Evolutionary conservation across 92 coral and sea anemone genomes (phyloP).

Genomic region (Bergia puertoricense): DNA sequence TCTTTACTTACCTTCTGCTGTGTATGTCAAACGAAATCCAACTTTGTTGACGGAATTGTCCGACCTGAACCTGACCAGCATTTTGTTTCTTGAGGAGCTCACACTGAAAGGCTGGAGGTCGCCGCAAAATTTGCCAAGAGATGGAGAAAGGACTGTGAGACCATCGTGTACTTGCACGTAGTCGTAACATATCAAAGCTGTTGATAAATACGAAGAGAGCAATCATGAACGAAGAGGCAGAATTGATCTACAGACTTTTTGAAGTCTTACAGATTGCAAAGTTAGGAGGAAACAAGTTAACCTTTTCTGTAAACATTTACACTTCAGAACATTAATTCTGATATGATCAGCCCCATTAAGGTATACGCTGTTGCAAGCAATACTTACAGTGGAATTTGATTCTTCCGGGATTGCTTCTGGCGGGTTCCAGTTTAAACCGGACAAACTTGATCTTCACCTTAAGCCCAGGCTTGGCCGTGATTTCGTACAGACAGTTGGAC

Average conservation of each 20-base stretch:
- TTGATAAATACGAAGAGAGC: background rate
- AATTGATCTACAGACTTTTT: background rate
- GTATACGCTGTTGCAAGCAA: background rate
- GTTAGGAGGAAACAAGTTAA: too few species aligned
- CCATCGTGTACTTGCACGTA: constrained; percentile 80
- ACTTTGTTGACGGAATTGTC: constrained; percentile 57
- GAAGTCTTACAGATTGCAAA: too few species aligned
- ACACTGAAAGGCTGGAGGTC: constrained; percentile 50
- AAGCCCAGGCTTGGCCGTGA: constrained; percentile 59
- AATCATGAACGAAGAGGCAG: too few species aligned
- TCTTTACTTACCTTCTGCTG: constrained; percentile 56
- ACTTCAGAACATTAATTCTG: too few species aligned
- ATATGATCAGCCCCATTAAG: background rate
- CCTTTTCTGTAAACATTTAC: too few species aligned
- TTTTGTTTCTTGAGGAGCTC: constrained; percentile 52
- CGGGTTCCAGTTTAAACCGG: constrained; percentile 64
- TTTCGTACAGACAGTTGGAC: constrained; percentile 71
- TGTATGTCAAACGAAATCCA: constrained; percentile 65
- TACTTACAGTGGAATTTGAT: background rate
- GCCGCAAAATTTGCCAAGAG: constrained; percentile 83
- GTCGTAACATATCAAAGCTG: constrained; percentile 73
- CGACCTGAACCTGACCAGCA: constrained; percentile 66
- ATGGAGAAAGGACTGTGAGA: constrained; percentile 35
- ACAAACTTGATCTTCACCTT: constrained; percentile 62
- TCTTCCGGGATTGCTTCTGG: constrained; percentile 15